These are phyloP conservation scores for Python bivittatus DNA, from an alignment of 2,113 vertebrate species.

Conservation along the genomic window DNA sequence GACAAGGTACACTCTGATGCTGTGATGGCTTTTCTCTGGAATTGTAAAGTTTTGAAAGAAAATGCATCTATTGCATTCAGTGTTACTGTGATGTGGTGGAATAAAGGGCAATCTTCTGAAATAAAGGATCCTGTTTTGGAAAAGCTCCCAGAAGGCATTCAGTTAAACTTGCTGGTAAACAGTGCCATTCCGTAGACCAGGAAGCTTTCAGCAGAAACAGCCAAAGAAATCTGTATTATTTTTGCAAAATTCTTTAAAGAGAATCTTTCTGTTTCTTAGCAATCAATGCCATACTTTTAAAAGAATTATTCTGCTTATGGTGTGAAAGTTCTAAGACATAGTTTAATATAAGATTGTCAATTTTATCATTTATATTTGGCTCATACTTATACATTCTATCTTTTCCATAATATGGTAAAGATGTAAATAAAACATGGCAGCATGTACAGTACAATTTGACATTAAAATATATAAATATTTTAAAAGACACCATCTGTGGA, in stretches of 20 bases:
- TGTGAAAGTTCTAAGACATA: background rate
- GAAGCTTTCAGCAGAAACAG: background rate
- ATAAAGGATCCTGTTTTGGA: background rate
- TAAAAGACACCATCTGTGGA: background rate
- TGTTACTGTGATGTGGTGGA: background rate
- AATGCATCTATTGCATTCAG: background rate
- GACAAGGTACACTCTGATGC: background rate
- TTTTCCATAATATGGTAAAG: background rate
- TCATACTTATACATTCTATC: background rate
- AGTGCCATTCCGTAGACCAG: background rate
- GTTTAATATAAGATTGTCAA: background rate
- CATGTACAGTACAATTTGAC: background rate
- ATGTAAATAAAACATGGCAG: background rate
- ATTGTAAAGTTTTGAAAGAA: background rate
- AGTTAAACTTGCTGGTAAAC: background rate
- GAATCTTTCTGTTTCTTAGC: background rate
- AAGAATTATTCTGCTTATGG: background rate
- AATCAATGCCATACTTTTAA: background rate
- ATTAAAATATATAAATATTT: background rate
- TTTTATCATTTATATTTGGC: background rate
- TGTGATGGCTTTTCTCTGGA: background rate
- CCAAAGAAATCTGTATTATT: background rate
- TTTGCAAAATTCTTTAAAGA: background rate
- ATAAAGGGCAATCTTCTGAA: background rate
- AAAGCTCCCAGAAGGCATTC: background rate